phyloP scores from a whole-genome alignment of 2,888 invertebrate genomes.

The Cataglyphis rosenhaueri region DNA sequence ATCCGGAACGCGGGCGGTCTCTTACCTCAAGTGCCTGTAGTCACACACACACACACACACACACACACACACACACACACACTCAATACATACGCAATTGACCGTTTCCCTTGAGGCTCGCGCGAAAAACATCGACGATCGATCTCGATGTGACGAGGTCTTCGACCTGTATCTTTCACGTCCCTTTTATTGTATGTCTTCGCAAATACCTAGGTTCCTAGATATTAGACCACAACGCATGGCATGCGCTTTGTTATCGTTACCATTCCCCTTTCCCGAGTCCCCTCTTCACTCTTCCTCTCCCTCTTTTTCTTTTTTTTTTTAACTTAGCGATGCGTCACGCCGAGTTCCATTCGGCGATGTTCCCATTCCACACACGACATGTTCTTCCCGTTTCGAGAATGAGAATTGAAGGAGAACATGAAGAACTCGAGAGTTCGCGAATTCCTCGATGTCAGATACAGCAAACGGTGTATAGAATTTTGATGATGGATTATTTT shows the following conservation, averaged over 20 bases:
- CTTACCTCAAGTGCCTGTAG: slow-evolving; percentile 50
- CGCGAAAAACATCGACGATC: slow-evolving; percentile 47
- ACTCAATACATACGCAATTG: slow-evolving; percentile 11
- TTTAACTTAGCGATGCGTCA: slow-evolving; percentile 43
- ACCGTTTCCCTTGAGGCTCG: slow-evolving; percentile 30
- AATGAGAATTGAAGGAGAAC: too few relatives aligned
- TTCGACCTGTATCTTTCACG: slow-evolving; percentile 59
- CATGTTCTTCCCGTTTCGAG: slow-evolving; percentile 19
- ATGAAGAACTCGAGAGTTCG: slow-evolving; percentile 13
- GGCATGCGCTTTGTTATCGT: slow-evolving; percentile 80
- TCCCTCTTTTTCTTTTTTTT: background rate
- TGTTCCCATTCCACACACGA: slow-evolving; percentile 35
- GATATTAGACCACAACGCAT: slow-evolving; percentile 77
- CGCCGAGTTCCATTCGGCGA: slow-evolving; percentile 24
- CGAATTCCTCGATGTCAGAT: background rate
- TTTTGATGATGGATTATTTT: slow-evolving; percentile 54
- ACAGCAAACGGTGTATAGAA: slow-evolving; percentile 46
- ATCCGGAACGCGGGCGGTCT: slow-evolving; percentile 55
- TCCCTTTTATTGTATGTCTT: slow-evolving; percentile 46
- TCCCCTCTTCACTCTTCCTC: background rate
- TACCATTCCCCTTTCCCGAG: background rate
- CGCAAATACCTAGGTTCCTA: slow-evolving; percentile 72
- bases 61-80: background rate
- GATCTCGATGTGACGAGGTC: slow-evolving; percentile 64
- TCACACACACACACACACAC: background rate